Base-by-base conservation (phyloP, 2,797 vertebrate genomes). In the Amblyopsis hoosieri region DNA sequence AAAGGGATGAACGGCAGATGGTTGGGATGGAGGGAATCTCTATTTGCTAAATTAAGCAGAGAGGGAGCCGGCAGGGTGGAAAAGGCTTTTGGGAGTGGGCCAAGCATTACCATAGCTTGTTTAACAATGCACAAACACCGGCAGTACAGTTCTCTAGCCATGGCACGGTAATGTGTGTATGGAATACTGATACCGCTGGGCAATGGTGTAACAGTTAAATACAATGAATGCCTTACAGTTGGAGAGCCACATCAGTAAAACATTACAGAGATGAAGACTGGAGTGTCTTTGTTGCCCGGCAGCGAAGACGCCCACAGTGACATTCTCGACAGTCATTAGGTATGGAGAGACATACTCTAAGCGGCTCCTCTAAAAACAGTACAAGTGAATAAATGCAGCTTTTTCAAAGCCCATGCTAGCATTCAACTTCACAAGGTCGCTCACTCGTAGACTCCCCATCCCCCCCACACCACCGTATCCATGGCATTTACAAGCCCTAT, bases 371-470 rank as follows among this genome's bases (percentile, higher is more conserved):
- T 12, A 19, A 59, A 52, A 51, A 56, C 76, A 51, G 53, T 51
- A 59, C 52, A 72, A 53, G 67, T 67, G 62, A 71, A 79, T 69
- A 71, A 72, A 83, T 66, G 42, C 75, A 61, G 49, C 17, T 66
- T 58, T 60, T 58, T 60, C 61, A 67, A 58, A 72, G 68, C 54
- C 74, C 70, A 75, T 68, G 56, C 37, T 63, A 72, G 65, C 58
- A 50, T 50, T 69, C 5, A 53, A 81, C 79, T 80, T 75, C 77
- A 78, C 71, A 83, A 85, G 79, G 84, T 84, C 74, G 55, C 67
- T 83, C 81, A 78, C 75, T 83, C 85, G 85, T 78, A 75, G 7
- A 51, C 54, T 45, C 12, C 50, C 14, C 51, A 9, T 53, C 15
- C 17, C 17, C 53, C 23, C 78, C 55, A 45, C 10, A n/a, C 7